Percentiles rank a stretch among this genome's conserved stretches.
Conservation (phyloP, 2,888 invertebrate genomes). For the Ichneumoninae sp. region DNA sequence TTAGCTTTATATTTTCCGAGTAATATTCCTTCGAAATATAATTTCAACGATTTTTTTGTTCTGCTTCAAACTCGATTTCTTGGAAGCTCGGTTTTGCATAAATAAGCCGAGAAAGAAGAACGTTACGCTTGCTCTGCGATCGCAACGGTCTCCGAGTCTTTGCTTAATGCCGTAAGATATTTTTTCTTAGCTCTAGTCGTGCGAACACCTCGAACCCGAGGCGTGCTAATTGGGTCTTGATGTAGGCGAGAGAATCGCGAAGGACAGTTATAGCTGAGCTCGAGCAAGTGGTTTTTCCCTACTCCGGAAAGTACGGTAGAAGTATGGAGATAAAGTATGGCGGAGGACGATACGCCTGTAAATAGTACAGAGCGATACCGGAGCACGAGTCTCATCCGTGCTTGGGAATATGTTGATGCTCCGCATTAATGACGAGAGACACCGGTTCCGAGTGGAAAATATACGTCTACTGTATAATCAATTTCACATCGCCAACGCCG, state of each 20-base stretch:
- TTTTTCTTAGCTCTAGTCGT: slow-evolving; percentile 39
- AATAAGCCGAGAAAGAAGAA: not conserved
- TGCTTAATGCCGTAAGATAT: not conserved
- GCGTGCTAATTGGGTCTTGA: slow-evolving; percentile 72
- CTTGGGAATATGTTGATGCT: slow-evolving; percentile 54
- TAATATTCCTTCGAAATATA: not conserved
- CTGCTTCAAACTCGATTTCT: not conserved
- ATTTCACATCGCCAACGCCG: slow-evolving; percentile 4
- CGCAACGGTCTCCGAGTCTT: not conserved
- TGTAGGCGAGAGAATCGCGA: slow-evolving; percentile 69
- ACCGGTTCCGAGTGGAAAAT: slow-evolving; percentile 39
- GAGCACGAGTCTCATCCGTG: slow-evolving; percentile 53
- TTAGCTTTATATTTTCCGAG: not conserved
- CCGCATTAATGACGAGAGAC: slow-evolving; percentile 46
- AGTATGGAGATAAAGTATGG: not conserved
- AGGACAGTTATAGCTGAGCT: slow-evolving; percentile 23
- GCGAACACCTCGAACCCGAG: slow-evolving; percentile 22
- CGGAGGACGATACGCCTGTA: slow-evolving; percentile 3
- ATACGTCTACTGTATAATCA: slow-evolving; percentile 36
- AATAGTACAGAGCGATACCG: slow-evolving; percentile 20
- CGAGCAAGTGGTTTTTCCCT: slow-evolving; percentile 11
- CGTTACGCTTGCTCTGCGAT: not conserved
- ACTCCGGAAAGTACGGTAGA: slow-evolving; percentile 12
- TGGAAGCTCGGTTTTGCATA: not conserved
- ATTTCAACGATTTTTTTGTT: not conserved